phyloP scores from a whole-genome alignment of 92 coral and sea anemone genomes.

The Plumapathes pennacea region DNA sequence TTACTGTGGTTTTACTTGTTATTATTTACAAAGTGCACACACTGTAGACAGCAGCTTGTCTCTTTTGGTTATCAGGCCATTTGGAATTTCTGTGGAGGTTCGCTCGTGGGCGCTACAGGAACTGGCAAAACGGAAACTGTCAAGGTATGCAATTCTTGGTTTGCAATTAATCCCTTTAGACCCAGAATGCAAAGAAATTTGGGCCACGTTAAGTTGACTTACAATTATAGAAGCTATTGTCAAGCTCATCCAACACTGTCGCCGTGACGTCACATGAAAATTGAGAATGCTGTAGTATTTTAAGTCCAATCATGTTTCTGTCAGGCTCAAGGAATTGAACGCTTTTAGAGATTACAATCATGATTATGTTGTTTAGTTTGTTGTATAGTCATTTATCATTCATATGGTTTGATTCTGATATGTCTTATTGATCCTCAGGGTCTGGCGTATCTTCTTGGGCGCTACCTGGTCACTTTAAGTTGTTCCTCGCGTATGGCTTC shows the following conservation, averaged over 20 bases:
- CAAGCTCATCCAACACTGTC: no score
- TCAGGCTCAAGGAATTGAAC: no score
- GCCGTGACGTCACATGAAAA: no score
- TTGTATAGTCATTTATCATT: no score
- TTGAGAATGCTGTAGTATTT: no score
- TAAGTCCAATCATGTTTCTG: no score
- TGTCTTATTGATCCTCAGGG: conserved; percentile 52
- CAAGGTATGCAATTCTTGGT: conserved; percentile 60
- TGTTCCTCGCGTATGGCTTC: conserved; percentile 84
- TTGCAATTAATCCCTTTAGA: no score
- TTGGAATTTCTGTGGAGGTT: conserved; percentile 86
- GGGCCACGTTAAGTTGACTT: no score
- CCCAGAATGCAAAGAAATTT: no score
- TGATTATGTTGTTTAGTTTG: background rate
- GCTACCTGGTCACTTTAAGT: conserved; percentile 78
- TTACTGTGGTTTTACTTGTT: no score
- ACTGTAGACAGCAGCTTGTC: background rate
- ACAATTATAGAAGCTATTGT: no score
- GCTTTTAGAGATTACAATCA: background rate
- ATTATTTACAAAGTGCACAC: no score
- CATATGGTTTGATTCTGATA: background rate
- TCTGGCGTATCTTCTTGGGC: conserved; percentile 89
- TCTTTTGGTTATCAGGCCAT: conserved; percentile 52
- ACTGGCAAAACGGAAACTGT: conserved; percentile 96
- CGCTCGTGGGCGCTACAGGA: conserved; percentile 77